Base-by-base conservation (phyloP, 2,797 vertebrate species). In the Danio choprae region DNA sequence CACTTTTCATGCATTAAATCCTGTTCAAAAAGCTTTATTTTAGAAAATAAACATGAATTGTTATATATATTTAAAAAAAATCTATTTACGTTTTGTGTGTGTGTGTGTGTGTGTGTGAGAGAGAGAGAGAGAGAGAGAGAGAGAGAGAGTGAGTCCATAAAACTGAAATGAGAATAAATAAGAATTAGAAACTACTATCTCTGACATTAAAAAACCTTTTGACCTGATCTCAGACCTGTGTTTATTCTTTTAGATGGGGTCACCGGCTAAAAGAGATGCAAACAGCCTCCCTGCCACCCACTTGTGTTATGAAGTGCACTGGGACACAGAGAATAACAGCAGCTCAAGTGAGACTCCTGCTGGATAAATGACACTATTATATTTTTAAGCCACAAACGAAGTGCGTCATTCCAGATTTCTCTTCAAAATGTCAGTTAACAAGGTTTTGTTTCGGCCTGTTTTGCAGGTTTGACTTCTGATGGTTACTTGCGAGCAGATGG, bases 401-500 rank as follows among this genome's bases (percentile, higher is more conserved):
- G 46, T 16, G 22, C 3, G 5, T 36, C 38, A 51, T 51, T 18
- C 9, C 9, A 68, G 1, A 12, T 11, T 51, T n/a, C 15, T 9
- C 46, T 7, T 69, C 65, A n/a, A 50, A 50, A 3, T 51, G 29
- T 18, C 13, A 70, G 70, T 70, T 53, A 60, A 38, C 3, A 16
- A 36, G 13, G 46, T 69, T 18, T 18, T 16, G 6, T 5, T 43
- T 56, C 12, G n/a, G 20, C 50, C 16, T 4, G 15, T 46, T 73
- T 40, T 22, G 7, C 81, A 96, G 94, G 90, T 76, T 83, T 93
- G 65, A 88, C 92, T 0, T 92, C 92, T 36, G 96, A 99, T 0
- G 96, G 97, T 73, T 98, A 97, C 59, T 92, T 97, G 86, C 94
- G 96, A 90, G 95, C 97, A 0, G 97, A 97, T 0, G 22, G 95